Base-by-base conservation (phyloP, 2,113 vertebrate genomes). In the Okapia johnstoni region DNA sequence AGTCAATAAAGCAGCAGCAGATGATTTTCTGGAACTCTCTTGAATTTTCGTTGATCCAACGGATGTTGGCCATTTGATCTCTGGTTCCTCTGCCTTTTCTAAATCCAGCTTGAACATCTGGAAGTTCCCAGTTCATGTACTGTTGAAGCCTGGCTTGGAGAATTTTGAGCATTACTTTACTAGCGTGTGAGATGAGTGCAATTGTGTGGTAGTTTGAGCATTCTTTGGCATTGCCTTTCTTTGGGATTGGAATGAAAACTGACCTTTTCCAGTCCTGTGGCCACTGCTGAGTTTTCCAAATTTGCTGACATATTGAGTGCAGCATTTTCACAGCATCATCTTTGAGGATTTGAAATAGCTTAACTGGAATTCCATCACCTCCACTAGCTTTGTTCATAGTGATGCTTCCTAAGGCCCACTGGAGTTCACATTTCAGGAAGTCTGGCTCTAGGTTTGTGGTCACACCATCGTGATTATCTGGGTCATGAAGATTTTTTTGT, bases 11-110 rank as follows among this genome's bases (percentile, higher is more conserved):
- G n/a, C n/a, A 70, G 63, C 21, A 36, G 4, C 19, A 70, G 21
- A 70, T 40, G 66, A 12, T 70, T 70, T 70, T 70, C 9, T 6
- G 66, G 19, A 40, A 23, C 66, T 23, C 63, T 70, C 10, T 6
- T 70, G 66, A 12, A 21, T 70, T 70, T 40, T 70, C 0, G 0
- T 12, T 70, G 66, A 70, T 23, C 19, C 2, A 40, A 23, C 19
- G 23, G 11, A 70, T 40, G 66, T 70, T 70, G 66, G 66, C 66
- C 23, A 40, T 40, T 40, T 70, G 66, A 70, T 70, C 19, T 36
- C 66, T 23, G 66, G 19, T 70, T 40, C 19, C n/a, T 70, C 19
- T 12, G n/a, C 66, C 66, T 40, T 70, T 40, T 70, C n/a, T 70
- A 70, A 70, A 70, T 6, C 19, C 9, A 70, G 66, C 19, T 36